Conservation (phyloP, 2,888 invertebrate genomes). For the Plagodis dolabraria region DNA sequence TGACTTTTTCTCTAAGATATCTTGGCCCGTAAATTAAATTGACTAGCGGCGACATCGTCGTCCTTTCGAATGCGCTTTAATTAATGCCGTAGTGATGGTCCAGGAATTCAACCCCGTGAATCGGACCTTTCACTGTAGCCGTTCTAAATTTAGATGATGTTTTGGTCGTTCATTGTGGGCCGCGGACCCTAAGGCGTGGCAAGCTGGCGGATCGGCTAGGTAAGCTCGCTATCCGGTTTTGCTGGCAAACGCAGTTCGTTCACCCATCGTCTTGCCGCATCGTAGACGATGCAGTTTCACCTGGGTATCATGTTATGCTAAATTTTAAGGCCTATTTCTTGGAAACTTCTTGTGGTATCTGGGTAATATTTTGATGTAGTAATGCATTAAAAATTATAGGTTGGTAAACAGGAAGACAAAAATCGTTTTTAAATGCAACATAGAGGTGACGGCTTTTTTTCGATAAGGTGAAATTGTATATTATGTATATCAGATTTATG, state of each 20-base stretch:
- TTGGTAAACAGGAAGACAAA: too few species aligned
- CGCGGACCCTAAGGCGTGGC: constrained; percentile 44
- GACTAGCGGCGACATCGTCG: too few species aligned
- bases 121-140: constrained; percentile 21
- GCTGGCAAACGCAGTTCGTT: constrained; percentile 71
- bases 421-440: too few species aligned
- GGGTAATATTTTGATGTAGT: background rate
- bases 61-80: background rate
- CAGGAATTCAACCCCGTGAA: constrained; percentile 11
- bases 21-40: too few species aligned
- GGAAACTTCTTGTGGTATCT: constrained; percentile 7
- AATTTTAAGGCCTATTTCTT: constrained; percentile 35
- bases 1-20: too few species aligned
- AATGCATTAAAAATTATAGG: too few species aligned
- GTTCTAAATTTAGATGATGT: constrained; percentile 52
- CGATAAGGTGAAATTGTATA: too few species aligned
- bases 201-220: constrained; percentile 59
- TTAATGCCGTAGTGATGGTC: constrained; percentile 1
- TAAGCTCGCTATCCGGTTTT: constrained; percentile 78
- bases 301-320: constrained; percentile 61
- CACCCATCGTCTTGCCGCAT: constrained; percentile 67
- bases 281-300: constrained; percentile 70
- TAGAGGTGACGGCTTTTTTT: too few species aligned
- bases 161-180: constrained; percentile 47
- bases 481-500: too few species aligned